Base-by-base conservation (phyloP, 1,140 invertebrate species). In the Musca domestica region DNA sequence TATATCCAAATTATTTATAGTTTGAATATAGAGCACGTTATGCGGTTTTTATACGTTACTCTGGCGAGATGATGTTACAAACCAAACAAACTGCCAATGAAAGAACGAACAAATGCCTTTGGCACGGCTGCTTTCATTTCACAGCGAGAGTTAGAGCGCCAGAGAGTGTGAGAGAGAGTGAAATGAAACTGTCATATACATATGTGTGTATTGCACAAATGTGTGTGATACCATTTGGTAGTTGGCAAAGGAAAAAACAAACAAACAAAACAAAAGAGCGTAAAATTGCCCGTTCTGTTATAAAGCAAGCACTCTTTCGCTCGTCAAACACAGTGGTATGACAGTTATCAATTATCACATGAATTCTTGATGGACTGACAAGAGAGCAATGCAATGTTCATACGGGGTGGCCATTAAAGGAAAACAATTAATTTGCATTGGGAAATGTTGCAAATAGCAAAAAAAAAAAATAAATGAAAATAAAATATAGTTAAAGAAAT, bases 21-120 rank as follows among this genome's bases (percentile, higher is more conserved):
- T 54, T 54, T 54, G 52, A 54, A 54, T 54, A 23, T 54, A 54
- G 52, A 61, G 27, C 27, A 61, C 15, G 56, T 61, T 61, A 61
- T 61, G 48, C 48, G 48, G 20, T 51, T 51, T 51, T 51, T 51
- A 51, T 56, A 15, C 25, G 22, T 56, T 56, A 19, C 19, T 56
- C 23, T 56, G 23, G 15, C 52, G 22, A 7, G 22, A 54, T 23
- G 19, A 15, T 56, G 52, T 41, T 41, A 41, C 34, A 41, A n/a
- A n/a, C n/a, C n/a, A n/a, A n/a, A 41, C 34, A 12, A 41, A 30
- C 27, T 30, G 27, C 27, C 27, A 30, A 30, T 30, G 27, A 30
- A 30, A 30, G 3, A 30, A 30, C 3, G 27, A 30, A 30, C 27
- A 30, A 30, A 30, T 30, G 27, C 9, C 3, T 30, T 3, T 30